Evolutionary conservation across 2,113 vertebrate genomes (phyloP).

Genomic region (Microcebus murinus): DNA sequence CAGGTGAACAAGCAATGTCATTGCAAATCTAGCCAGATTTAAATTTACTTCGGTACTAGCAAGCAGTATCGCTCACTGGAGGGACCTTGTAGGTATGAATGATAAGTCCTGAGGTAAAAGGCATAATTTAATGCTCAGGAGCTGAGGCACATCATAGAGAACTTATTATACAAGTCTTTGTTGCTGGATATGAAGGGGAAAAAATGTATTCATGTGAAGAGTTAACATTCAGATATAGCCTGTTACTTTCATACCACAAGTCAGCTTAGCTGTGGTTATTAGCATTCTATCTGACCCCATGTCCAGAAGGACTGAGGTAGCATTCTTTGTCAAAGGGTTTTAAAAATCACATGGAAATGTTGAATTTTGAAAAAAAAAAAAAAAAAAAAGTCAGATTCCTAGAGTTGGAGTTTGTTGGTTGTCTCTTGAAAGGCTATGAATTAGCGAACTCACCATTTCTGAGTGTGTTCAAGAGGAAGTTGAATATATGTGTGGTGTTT

Average conservation of each 20-base stretch:
- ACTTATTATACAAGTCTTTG: conserved; percentile 50
- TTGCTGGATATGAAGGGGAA: neutral
- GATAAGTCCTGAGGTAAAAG: conserved; percentile 55
- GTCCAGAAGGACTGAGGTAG: neutral
- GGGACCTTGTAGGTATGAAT: conserved; percentile 11
- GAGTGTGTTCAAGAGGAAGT: neutral
- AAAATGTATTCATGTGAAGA: conserved; percentile 38
- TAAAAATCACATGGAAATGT: conserved; percentile 25
- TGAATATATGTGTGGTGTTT: neutral
- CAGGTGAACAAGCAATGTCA: conserved; percentile 66
- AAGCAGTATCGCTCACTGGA: conserved; percentile 1
- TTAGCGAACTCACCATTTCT: neutral
- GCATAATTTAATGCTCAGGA: conserved; percentile 46
- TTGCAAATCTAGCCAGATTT: conserved; percentile 24
- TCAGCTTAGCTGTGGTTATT: conserved; percentile 16
- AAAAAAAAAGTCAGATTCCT: neutral
- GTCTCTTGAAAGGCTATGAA: neutral
- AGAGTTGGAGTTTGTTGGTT: neutral
- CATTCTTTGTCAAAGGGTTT: conserved; percentile 1
- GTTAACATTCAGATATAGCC: conserved; percentile 20
- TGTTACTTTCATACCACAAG: conserved; percentile 56
- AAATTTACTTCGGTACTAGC: conserved; percentile 54
- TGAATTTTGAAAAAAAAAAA: neutral
- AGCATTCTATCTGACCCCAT: neutral
- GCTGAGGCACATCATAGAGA: conserved; percentile 4